Evolutionary conservation across 1,140 invertebrate genomes (phyloP), one percentile per base, ranked within the genome.

Genomic region (Pseudomyrmex cubaensis): DNA sequence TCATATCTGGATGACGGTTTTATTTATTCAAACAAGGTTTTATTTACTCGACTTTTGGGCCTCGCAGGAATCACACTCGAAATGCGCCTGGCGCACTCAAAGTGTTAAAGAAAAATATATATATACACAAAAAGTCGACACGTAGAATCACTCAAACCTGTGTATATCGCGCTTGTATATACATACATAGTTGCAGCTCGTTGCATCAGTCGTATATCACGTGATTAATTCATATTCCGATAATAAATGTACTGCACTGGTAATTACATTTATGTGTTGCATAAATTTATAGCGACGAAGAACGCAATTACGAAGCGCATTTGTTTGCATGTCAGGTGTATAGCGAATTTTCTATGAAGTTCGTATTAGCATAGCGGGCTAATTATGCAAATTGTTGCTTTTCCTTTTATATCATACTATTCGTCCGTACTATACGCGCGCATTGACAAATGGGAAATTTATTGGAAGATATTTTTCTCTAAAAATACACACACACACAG

Each of bases 201-300:
- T 59, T 57, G 44, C 35, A 20, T 20, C 20, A 35, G 9, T 69
- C 44, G 17, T 20, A 9, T 46, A 70, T 78, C 61, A 70, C 54
- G 25, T 69, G n/a, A 70, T 78, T 78, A 70, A 78, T 70, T 78
- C 2, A 59, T 61, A 80, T 20, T 54, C 12, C 13, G n/a, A 56
- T 70, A 70, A 78, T 78, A 70, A 70, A 61, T 61, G 2, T 25
- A 46, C 13, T 59, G 20, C 10, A 17, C 57, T 0, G 12, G 10
- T 59, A 70, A 80, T 80, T 50, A 48, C 15, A 59, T 78, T 78
- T 50, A 48, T 57, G 17, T 35, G 22, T 13, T 50, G 7, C 3
- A 59, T 59, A 80, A 72, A 80, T 61, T 77, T 50, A 8, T 57
- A 46, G 15, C n/a, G 8, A 72, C n/a, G 3, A 70, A 78, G 35